Base-by-base conservation (phyloP, 2,888 invertebrate genomes). In the Carcina quercana region DNA sequence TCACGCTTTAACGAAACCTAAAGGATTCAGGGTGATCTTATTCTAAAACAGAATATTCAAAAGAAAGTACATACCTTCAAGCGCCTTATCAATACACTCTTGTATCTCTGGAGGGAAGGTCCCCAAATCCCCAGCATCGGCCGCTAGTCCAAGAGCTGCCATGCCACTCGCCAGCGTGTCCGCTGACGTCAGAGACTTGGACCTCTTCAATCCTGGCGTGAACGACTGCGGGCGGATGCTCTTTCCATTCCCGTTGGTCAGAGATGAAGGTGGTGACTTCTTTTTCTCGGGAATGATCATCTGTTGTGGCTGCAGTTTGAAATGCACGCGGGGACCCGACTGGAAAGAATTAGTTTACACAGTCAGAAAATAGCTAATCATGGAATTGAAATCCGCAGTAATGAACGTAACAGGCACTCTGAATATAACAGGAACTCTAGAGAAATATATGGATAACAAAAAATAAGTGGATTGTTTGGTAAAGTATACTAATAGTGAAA, bases 161-260 rank as follows among this genome's bases (percentile, higher is more conserved):
- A 88, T 87, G 11, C 89, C 88, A 26, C 89, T 86, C 28, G 89
- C 88, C 42, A 89, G 71, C 7, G 90, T 88, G 57, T 94, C 93
- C 0, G 92, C 89, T 0, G 93, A 90, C 6, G 92, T 92, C 49
- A 94, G 70, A 35, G 94, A 94, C 70, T 94, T 94, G 38, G 94
- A 94, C 28, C 94, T 86, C 73, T 94, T 94, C 39, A 94, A 66
- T n/a, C 86, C 74, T 7, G 82, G 68, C 27, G 78, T 58, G 54
- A 75, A 76, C 13, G 70, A 63, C 53, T 74, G 79, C 15, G 80
- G 76, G 21, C 80, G 70, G 37, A 78, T 56, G 47, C 70, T 75
- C 59, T 74, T 76, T 40, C 79, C 76, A 34, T 74, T 79, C 28
- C 82, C 82, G 37, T 83, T 83, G 32, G 73, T 65, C 8, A 82